Evolutionary conservation across 2,888 invertebrate genomes (phyloP).

Genomic region (Lepidochrysops patricia): DNA sequence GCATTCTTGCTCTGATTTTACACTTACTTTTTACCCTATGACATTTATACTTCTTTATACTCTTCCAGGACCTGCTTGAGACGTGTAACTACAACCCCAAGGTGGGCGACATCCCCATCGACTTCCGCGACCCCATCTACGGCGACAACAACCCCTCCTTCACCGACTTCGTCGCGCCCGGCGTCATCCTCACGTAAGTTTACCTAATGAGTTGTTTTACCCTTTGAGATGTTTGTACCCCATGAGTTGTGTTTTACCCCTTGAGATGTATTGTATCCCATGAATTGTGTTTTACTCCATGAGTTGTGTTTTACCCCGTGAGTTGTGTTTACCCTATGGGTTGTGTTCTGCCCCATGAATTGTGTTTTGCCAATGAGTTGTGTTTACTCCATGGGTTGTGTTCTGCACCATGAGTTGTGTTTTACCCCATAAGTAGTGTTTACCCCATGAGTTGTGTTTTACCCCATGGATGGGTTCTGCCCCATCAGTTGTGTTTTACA

Average conservation of each 20-base stretch:
- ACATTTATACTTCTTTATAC: not conserved
- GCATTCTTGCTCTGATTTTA: no score
- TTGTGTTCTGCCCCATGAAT: not conserved
- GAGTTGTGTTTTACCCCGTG: not conserved
- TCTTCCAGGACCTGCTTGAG: constrained; percentile 75
- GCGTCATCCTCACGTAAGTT: constrained; percentile 92
- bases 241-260: not conserved
- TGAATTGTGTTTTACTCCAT: not conserved
- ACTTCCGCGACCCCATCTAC: constrained; percentile 91
- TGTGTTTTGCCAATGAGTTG: no score
- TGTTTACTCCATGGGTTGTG: not conserved
- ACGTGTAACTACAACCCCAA: constrained; percentile 87
- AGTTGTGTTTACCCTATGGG: not conserved
- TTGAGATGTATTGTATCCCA: not conserved
- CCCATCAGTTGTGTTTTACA: no score
- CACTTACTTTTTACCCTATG: no score
- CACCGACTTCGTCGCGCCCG: constrained; percentile 96
- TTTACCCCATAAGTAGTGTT: not conserved
- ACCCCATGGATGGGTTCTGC: not conserved
- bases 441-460: not conserved
- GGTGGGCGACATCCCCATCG: constrained; percentile 90
- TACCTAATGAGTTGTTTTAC: not conserved
- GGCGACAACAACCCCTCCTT: constrained; percentile 92
- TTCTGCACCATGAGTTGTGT: not conserved
- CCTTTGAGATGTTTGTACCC: not conserved